phyloP scores from a whole-genome alignment of 2,797 vertebrate species.

The Heterohyrax brucei region DNA sequence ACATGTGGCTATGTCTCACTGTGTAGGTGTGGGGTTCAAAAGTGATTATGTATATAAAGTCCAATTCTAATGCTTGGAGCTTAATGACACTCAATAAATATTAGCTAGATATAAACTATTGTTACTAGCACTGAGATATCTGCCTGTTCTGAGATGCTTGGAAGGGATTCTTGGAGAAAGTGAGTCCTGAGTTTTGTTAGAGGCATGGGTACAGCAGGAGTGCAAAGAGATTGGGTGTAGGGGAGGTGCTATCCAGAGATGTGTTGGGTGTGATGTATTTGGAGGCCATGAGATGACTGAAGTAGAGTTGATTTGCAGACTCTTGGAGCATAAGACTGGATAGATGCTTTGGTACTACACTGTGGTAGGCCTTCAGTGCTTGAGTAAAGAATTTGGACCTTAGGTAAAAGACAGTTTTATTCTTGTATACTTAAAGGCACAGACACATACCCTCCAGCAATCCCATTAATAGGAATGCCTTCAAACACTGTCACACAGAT shows the following conservation, averaged over 20 bases:
- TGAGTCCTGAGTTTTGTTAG: background rate
- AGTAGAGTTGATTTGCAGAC: background rate
- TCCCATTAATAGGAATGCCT: background rate
- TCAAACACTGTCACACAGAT: background rate
- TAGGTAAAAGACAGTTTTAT: background rate
- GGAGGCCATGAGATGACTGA: background rate
- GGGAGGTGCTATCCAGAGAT: background rate
- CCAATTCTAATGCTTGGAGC: background rate
- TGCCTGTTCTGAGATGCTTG: slow-evolving; percentile 18
- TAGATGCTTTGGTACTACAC: background rate
- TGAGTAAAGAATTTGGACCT: slow-evolving; percentile 36
- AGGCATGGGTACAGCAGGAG: background rate
- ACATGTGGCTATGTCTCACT: background rate
- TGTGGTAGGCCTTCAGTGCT: background rate
- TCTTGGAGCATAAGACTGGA: background rate
- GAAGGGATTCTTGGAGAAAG: background rate
- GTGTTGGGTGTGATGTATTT: background rate
- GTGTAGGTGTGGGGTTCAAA: background rate
- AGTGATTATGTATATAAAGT: background rate
- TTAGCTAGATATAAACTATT: slow-evolving; percentile 2
- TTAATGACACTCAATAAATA: slow-evolving; percentile 14
- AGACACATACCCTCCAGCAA: background rate
- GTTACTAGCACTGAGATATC: background rate
- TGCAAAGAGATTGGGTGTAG: background rate
- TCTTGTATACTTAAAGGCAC: background rate